Percentiles rank a stretch among this genome's conserved stretches.
These are phyloP conservation scores for Spisula solida DNA, from an alignment of 2,888 invertebrate genomes.

Conservation along the genomic window DNA sequence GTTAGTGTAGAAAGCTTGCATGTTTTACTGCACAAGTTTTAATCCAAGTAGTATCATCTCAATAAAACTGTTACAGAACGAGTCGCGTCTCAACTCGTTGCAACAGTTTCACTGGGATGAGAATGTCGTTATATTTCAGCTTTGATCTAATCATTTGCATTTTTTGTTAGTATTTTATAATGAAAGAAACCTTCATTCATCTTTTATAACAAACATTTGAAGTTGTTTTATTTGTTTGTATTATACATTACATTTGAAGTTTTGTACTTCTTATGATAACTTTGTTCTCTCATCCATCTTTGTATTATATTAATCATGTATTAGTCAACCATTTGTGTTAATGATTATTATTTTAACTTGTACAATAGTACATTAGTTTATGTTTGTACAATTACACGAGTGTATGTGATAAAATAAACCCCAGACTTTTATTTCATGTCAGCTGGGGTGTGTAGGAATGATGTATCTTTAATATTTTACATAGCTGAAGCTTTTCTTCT, in stretches of 20 bases:
- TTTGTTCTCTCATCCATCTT: not conserved
- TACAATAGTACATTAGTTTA: slow-evolving; percentile 6
- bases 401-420: slow-evolving; percentile 16
- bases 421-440: not conserved
- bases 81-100: no score
- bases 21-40: slow-evolving; percentile 5
- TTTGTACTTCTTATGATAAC: not conserved
- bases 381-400: not conserved
- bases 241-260: not conserved
- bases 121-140: not conserved
- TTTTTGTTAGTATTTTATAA: not conserved
- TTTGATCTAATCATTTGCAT: not conserved
- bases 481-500: not conserved
- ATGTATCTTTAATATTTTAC: not conserved
- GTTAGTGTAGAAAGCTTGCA: slow-evolving; percentile 2
- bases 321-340: slow-evolving; percentile 8
- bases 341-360: not conserved
- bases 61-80: no score
- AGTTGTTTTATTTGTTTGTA: not conserved
- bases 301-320: not conserved
- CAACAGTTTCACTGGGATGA: no score
- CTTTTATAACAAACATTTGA: not conserved
- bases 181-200: not conserved
- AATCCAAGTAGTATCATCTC: no score
- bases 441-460: slow-evolving; percentile 6